These are phyloP conservation scores for Papilio polytes DNA, from an alignment of 1,140 invertebrate species.

Conservation along the genomic window DNA sequence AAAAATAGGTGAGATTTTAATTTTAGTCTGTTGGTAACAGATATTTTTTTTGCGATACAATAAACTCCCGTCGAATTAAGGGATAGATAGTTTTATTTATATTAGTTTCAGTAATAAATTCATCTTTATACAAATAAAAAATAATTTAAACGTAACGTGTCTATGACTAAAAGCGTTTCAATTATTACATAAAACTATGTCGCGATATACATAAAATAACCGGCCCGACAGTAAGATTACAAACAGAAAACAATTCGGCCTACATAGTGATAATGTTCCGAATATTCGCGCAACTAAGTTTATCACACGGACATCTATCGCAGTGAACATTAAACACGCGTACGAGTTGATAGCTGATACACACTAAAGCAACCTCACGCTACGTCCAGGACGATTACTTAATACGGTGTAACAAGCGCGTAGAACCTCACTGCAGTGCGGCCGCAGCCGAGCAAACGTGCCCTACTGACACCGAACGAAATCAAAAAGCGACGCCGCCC, in stretches of 20 bases:
- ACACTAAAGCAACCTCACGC: constrained; percentile 39
- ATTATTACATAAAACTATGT: constrained; percentile 8
- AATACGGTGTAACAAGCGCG: constrained; percentile 57
- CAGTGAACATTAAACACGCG: background rate
- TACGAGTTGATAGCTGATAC: constrained; percentile 30
- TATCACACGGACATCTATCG: constrained; percentile 44
- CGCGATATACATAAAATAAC: constrained; percentile 20
- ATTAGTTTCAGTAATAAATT: no score
- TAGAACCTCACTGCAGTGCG: constrained; percentile 50
- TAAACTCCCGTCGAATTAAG: no score
- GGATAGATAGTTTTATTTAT: no score
- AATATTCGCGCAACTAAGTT: background rate
- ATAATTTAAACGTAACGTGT: background rate
- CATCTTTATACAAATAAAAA: background rate
- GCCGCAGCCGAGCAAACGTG: constrained; percentile 60
- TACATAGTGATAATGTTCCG: background rate
- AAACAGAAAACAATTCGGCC: constrained; percentile 44
- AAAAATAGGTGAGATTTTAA: no score
- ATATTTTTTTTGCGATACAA: no score
- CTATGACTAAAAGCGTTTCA: constrained; percentile 11
- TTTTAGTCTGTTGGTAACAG: no score
- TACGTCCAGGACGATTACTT: constrained; percentile 57
- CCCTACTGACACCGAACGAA: constrained; percentile 74
- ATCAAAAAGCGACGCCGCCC: constrained; percentile 61
- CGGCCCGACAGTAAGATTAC: constrained; percentile 49